Conservation (phyloP, 2,113 vertebrate genomes). For the Vombatus ursinus region DNA sequence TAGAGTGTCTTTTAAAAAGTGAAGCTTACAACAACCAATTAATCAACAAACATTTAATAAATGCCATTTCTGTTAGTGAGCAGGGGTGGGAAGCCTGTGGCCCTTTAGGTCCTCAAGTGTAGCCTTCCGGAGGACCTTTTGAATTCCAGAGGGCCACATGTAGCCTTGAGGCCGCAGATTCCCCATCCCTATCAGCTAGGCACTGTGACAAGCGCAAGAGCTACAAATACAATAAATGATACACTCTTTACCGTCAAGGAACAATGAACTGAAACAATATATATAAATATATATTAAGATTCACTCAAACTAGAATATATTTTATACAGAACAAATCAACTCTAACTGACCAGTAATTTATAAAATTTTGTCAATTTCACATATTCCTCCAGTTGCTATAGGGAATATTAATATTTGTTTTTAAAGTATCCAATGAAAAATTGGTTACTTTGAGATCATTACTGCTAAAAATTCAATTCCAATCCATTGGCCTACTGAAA, state of each 20-base stretch:
- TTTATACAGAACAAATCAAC: background rate
- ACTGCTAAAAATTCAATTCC: background rate
- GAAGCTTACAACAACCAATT: background rate
- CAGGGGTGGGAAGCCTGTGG: no score
- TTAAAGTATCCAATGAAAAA: constrained; percentile 20
- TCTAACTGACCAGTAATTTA: background rate
- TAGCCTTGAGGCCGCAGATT: no score
- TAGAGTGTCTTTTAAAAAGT: background rate
- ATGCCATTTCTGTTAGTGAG: background rate
- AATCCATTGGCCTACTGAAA: constrained; percentile 21
- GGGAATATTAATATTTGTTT: constrained; percentile 13
- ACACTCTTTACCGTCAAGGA: background rate
- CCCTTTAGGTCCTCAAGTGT: no score
- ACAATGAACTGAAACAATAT: background rate
- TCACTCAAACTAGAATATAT: background rate
- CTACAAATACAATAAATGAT: background rate
- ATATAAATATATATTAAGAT: background rate
- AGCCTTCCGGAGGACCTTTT: no score
- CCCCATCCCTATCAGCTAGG: no score
- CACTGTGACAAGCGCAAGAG: no score
- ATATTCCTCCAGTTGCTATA: background rate
- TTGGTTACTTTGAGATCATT: background rate
- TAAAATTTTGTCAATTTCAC: constrained; percentile 19
- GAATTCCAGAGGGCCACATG: no score
- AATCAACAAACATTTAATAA: background rate